These are phyloP conservation scores for Macrotis lagotis DNA, from an alignment of 2,113 vertebrate genomes.

Conservation along the genomic window DNA sequence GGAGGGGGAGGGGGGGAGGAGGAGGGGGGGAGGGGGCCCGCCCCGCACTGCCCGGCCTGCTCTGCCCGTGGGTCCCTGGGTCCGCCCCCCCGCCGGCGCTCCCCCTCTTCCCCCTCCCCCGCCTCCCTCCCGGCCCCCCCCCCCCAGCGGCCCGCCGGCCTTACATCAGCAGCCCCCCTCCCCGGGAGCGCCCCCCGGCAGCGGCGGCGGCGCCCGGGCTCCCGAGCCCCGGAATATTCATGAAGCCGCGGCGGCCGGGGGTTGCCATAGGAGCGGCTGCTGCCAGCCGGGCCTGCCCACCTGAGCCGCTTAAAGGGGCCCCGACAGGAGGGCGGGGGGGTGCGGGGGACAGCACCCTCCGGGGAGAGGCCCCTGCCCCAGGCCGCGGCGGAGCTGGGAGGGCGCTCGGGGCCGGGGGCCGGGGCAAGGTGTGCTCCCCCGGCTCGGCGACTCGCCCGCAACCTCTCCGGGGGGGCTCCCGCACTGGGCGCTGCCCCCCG, in stretches of 20 bases:
- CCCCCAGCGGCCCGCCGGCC: constrained; percentile 74
- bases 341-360: background rate
- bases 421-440: background rate
- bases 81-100: constrained; percentile 17
- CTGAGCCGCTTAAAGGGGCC: constrained; percentile 90
- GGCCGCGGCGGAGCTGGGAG: background rate
- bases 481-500: background rate
- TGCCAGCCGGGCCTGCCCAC: constrained; percentile 92
- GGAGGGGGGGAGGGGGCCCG: constrained; percentile 32
- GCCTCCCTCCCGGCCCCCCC: background rate
- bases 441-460: background rate
- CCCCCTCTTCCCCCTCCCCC: background rate
- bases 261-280: constrained; percentile 97
- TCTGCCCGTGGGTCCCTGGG: constrained; percentile 14
- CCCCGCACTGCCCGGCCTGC: constrained; percentile 24
- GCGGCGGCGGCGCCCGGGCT: constrained; percentile 88
- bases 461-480: too few relatives aligned
- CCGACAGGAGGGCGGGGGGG: background rate
- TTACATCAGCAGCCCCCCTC: constrained; percentile 91
- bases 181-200: constrained; percentile 86
- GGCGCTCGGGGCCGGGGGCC: background rate
- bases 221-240: constrained; percentile 93
- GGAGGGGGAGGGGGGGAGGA: background rate
- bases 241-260: constrained; percentile 90
- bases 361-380: background rate